These are phyloP conservation scores for Choristoneura fumiferana DNA, from an alignment of 1,140 invertebrate species.

Conservation along the genomic window DNA sequence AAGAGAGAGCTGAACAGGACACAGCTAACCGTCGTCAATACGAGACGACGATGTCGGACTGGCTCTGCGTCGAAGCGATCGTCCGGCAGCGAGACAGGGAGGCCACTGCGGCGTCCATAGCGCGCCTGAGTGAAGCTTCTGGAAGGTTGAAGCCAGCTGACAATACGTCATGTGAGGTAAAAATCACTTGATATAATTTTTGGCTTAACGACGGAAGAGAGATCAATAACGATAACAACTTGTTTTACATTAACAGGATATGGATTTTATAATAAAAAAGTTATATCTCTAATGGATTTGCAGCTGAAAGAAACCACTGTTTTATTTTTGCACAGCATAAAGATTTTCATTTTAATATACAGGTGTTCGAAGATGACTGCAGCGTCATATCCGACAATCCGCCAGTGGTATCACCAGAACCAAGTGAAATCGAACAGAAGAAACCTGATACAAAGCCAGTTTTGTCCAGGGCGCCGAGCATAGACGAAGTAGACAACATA, in stretches of 20 bases:
- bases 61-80: conserved; percentile 95
- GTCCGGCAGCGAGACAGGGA: conserved; percentile 91
- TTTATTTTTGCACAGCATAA: no score
- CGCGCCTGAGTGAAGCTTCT: conserved; percentile 79
- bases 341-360: not conserved
- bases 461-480: conserved; percentile 59
- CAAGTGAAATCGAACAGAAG: conserved; percentile 68
- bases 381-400: conserved; percentile 79
- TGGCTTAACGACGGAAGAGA: no score
- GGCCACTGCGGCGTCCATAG: conserved; percentile 82
- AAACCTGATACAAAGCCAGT: conserved; percentile 61
- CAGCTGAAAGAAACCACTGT: no score
- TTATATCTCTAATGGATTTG: no score
- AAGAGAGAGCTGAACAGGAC: conserved; percentile 85
- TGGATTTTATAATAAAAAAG: no score
- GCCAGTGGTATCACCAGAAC: conserved; percentile 72
- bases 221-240: no score
- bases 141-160: conserved; percentile 45
- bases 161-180: conserved; percentile 61
- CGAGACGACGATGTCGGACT: conserved; percentile 95
- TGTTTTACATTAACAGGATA: no score
- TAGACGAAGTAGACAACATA: conserved; percentile 73
- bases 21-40: conserved; percentile 85
- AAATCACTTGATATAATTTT: no score
- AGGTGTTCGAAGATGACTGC: conserved; percentile 80